Evolutionary conservation across 2,113 vertebrate genomes (phyloP).

Genomic region (Channa maculata): DNA sequence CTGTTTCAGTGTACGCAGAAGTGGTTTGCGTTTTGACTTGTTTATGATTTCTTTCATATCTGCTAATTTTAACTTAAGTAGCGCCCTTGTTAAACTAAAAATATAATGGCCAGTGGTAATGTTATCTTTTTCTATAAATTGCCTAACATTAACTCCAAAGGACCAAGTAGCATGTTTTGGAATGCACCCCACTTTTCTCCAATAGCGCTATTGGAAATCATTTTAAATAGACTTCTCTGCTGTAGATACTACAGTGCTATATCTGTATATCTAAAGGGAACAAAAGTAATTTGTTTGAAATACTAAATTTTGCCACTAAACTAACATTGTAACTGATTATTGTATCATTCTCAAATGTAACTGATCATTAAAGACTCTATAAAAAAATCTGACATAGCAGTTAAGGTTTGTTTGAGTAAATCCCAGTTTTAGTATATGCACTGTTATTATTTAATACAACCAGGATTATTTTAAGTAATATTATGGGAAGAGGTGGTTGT

Average conservation of each 20-base stretch:
- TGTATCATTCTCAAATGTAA: slow-evolving; percentile 54
- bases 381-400: neutral
- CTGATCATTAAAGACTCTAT: slow-evolving; percentile 63
- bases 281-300: slow-evolving; percentile 21
- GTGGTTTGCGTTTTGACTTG: slow-evolving; percentile 7
- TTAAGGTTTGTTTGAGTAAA: too few species aligned
- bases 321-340: slow-evolving; percentile 31
- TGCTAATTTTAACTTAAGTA: slow-evolving; percentile 11
- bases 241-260: neutral
- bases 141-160: slow-evolving; percentile 10
- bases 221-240: neutral
- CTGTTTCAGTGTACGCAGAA: slow-evolving; percentile 1
- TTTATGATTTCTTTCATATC: slow-evolving; percentile 20
- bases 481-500: too few species aligned
- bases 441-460: too few species aligned
- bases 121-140: neutral
- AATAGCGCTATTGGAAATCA: neutral
- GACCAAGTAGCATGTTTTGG: slow-evolving; percentile 20
- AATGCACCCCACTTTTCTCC: slow-evolving; percentile 15
- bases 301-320: slow-evolving; percentile 35
- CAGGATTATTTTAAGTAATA: too few species aligned
- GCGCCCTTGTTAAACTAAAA: neutral
- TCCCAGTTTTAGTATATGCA: too few species aligned
- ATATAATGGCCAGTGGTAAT: neutral
- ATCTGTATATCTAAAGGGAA: neutral